phyloP scores from a whole-genome alignment of 2,888 invertebrate genomes.

The Euclidia mi region DNA sequence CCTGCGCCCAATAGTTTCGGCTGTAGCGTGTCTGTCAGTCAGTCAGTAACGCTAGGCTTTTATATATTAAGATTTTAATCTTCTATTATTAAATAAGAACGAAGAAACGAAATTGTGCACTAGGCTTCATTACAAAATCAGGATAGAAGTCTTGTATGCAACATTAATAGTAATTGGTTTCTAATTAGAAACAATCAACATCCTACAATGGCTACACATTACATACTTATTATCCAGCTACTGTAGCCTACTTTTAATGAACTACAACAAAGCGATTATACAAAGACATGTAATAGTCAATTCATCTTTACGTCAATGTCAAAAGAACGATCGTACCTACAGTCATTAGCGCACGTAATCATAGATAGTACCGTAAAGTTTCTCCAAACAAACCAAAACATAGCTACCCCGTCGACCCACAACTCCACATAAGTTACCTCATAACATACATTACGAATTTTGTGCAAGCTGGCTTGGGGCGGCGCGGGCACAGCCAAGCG shows the following conservation, averaged over 20 bases:
- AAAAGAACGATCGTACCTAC: constrained; percentile 8
- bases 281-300: constrained; percentile 2
- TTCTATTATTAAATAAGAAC: too few species aligned
- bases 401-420: constrained; percentile 72
- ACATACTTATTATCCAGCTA: not conserved
- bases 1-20: too few species aligned
- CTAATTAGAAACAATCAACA: too few species aligned
- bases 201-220: too few species aligned
- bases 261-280: not conserved
- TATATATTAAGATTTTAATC: too few species aligned
- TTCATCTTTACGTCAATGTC: constrained; percentile 35
- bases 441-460: constrained; percentile 79
- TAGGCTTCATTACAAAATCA: too few species aligned
- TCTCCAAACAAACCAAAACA: constrained; percentile 56
- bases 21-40: too few species aligned
- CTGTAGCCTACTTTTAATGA: not conserved
- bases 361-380: constrained; percentile 44
- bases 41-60: too few species aligned
- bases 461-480: constrained; percentile 62
- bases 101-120: too few species aligned
- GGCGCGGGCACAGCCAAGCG: constrained; percentile 59
- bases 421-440: constrained; percentile 78
- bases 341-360: constrained; percentile 37
- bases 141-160: too few species aligned
- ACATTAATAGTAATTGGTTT: too few species aligned